A percentile compares a stretch with the other conserved stretches of the same genome.
Conservation (phyloP, 2,888 invertebrate species). For the Aspidiotus rigidus region DNA sequence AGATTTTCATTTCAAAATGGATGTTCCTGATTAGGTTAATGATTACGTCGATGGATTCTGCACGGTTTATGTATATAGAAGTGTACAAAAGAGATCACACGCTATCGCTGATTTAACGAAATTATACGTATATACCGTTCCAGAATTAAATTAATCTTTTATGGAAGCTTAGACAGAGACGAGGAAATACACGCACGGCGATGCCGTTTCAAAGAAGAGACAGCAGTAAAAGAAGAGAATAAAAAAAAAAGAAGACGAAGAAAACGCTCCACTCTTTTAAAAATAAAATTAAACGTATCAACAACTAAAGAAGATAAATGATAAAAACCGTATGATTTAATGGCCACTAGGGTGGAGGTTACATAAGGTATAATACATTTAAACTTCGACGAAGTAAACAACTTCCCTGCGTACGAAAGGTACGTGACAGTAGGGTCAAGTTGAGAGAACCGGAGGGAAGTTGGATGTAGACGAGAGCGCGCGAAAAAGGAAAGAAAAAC, state of each 20-base stretch:
- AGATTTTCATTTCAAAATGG: too few relatives aligned
- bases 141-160: slow-evolving; percentile 27
- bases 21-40: too few relatives aligned
- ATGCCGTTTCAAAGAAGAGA: background rate
- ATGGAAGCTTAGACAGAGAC: slow-evolving; percentile 12
- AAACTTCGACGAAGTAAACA: slow-evolving; percentile 31
- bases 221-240: background rate
- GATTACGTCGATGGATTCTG: too few relatives aligned
- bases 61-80: too few relatives aligned
- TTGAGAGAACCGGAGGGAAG: slow-evolving; percentile 23
- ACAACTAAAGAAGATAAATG: slow-evolving; percentile 34
- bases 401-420: slow-evolving; percentile 24
- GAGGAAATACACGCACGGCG: background rate
- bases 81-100: too few relatives aligned
- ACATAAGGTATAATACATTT: slow-evolving; percentile 35
- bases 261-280: slow-evolving; percentile 32
- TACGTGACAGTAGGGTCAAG: slow-evolving; percentile 31
- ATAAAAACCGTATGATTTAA: slow-evolving; percentile 35
- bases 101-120: slow-evolving; percentile 8
- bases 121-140: slow-evolving; percentile 11
- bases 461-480: background rate
- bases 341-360: slow-evolving; percentile 34
- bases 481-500: slow-evolving; percentile 7
- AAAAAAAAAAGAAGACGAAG: slow-evolving; percentile 6
- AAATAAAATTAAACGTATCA: slow-evolving; percentile 34